These are phyloP conservation scores for Orthonyx spaldingii DNA, from an alignment of 2,113 vertebrate genomes.

Conservation along the genomic window DNA sequence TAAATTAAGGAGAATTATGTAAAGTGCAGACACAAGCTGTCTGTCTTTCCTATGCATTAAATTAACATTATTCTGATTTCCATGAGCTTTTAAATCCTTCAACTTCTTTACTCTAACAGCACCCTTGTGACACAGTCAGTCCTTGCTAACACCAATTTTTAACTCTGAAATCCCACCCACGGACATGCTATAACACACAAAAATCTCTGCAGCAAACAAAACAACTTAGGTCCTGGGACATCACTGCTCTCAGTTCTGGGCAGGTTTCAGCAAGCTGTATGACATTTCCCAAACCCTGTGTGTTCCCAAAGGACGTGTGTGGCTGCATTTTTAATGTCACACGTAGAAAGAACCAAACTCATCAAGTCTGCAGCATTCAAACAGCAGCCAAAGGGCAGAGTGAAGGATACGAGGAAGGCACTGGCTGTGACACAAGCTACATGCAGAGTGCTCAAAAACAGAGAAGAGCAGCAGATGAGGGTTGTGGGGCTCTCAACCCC, in stretches of 20 bases:
- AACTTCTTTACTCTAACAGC: not conserved
- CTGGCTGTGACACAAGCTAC: not conserved
- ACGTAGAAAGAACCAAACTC: not conserved
- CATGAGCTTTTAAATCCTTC: not conserved
- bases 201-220: not conserved
- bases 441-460: not conserved
- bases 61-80: not conserved
- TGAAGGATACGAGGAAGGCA: not conserved
- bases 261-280: not conserved
- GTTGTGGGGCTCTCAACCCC: not conserved
- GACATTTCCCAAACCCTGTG: not conserved
- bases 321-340: not conserved
- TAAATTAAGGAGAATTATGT: not conserved
- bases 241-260: not conserved
- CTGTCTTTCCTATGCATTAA: not conserved
- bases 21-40: not conserved
- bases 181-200: not conserved
- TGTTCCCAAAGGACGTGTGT: rapidly evolving
- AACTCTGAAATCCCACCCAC: not conserved
- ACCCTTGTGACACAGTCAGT: not conserved
- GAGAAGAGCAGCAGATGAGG: not conserved
- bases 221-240: not conserved
- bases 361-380: not conserved
- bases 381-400: not conserved
- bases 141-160: not conserved